Evolutionary conservation across 1,140 invertebrate genomes (phyloP), one percentile per base, ranked within the genome.

Genomic region (Laupala kohalensis): DNA sequence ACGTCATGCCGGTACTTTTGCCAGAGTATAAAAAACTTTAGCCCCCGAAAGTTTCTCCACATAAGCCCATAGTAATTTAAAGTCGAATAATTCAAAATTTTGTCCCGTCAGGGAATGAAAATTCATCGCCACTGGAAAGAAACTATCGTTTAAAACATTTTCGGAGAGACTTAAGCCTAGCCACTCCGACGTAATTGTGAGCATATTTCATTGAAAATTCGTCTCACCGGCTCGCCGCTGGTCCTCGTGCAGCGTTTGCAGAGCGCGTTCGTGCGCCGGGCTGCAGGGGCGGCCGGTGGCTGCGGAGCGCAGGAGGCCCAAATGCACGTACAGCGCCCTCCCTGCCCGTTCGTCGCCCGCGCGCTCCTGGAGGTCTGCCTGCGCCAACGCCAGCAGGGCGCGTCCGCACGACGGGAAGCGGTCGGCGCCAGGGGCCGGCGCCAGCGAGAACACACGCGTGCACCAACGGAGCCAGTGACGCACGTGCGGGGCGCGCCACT

Each of bases 391-490:
- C 75, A 88, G 84, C 29, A 90, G 78, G 71, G 87, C 85, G 25
- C 78, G 75, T 1, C 88, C 88, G 6, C 81, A 82, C 62, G 80
- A 80, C n/a, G 87, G 86, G 75, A 90, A 86, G 73, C 83, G 80
- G 12, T 77, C 71, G 1, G 79, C 71, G 71, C 84, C 83, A 3
- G 87, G 83, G 24, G 81, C 74, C 5, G 83, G 82, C 29, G 80
- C 80, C 67, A 90, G 82, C 5, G 83, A 81, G 74, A 89, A 90
- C 73, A 86, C 84, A 25, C 81, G 81, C 6, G 81, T 81, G 69
- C 86, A 84, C 89, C 88, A 90, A 24, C 80, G 80, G 25, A 90
- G 77, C 89, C 89, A 91, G 25, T 85, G 83, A 64, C 78, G 78
- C 62, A 90, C 85, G 76, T 91, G 86, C 26, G 78, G 79, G 2